Conservation (phyloP, 2,797 vertebrate genomes). For the Phrynocephalus forsythii region DNA sequence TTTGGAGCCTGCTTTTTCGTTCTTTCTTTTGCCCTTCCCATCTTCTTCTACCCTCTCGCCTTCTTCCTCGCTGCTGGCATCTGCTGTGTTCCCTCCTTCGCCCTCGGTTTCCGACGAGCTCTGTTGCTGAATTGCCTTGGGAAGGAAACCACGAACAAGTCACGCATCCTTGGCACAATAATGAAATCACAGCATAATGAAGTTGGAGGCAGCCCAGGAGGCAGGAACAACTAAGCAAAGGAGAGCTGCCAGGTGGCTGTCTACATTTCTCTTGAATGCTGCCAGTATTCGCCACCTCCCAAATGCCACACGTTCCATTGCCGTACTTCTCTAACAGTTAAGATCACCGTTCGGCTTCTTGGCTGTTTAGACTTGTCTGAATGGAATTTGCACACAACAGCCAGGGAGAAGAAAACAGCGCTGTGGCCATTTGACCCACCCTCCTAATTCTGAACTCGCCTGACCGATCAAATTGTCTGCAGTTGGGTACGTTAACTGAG, state of each 20-base stretch:
- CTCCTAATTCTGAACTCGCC: no score
- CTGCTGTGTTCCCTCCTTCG: slow-evolving; percentile 88
- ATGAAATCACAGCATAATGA: no score
- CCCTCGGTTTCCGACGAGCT: slow-evolving; percentile 94
- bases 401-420: no score
- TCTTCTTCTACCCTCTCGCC: slow-evolving; percentile 89
- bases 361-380: background rate
- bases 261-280: no score
- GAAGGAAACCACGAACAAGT: slow-evolving; percentile 53
- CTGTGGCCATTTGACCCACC: background rate
- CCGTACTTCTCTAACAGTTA: background rate
- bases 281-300: no score
- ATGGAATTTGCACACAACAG: background rate
- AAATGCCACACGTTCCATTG: no score
- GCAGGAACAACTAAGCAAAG: no score
- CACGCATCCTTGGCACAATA: slow-evolving; percentile 45
- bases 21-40: slow-evolving; percentile 88
- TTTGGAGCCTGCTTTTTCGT: slow-evolving; percentile 89
- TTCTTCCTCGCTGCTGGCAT: slow-evolving; percentile 94
- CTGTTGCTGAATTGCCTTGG: slow-evolving; percentile 92
- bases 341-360: background rate
- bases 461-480: background rate
- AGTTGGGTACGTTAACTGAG: slow-evolving; percentile 28
- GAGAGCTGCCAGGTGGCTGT: no score
- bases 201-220: no score